Evolutionary conservation across 2,113 vertebrate species (phyloP).

Genomic region (Tenebrosternarchus preto): DNA sequence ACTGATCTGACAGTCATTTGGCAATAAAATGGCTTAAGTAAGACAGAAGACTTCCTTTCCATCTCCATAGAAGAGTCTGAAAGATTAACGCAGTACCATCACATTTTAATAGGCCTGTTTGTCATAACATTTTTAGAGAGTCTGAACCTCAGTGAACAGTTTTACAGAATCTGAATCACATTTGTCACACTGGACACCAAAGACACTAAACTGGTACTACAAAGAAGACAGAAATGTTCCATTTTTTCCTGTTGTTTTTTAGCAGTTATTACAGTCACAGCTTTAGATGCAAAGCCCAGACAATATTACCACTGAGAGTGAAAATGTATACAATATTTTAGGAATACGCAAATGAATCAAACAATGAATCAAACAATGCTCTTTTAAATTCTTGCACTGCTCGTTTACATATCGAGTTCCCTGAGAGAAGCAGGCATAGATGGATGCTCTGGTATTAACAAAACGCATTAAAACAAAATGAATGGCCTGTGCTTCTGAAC

Average conservation of each 20-base stretch:
- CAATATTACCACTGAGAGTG: neutral
- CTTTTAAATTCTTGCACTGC: neutral
- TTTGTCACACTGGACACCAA: neutral
- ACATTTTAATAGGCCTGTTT: constrained; percentile 32
- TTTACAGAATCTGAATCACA: neutral
- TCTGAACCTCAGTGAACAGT: neutral
- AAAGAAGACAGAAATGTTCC: neutral
- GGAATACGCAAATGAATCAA: neutral
- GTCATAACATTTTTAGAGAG: constrained; percentile 9
- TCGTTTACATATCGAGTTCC: neutral
- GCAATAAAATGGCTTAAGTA: constrained; percentile 46
- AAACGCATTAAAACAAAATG: constrained; percentile 41
- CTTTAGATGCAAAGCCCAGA: too few relatives aligned
- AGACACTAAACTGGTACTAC: neutral
- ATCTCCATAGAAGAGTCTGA: constrained; percentile 31
- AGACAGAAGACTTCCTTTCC: constrained; percentile 53
- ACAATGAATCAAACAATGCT: too few relatives aligned
- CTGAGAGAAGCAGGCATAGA: neutral
- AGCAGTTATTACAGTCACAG: neutral
- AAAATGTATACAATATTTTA: neutral
- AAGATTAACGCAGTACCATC: constrained; percentile 27
- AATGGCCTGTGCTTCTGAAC: neutral
- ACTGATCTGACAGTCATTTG: constrained; percentile 40
- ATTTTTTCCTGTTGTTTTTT: neutral
- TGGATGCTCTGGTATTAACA: constrained; percentile 27